A percentile compares a stretch with the other conserved stretches of the same genome.
These are phyloP conservation scores for Sminthurides aquaticus DNA, from an alignment of 2,888 invertebrate species.

Conservation along the genomic window DNA sequence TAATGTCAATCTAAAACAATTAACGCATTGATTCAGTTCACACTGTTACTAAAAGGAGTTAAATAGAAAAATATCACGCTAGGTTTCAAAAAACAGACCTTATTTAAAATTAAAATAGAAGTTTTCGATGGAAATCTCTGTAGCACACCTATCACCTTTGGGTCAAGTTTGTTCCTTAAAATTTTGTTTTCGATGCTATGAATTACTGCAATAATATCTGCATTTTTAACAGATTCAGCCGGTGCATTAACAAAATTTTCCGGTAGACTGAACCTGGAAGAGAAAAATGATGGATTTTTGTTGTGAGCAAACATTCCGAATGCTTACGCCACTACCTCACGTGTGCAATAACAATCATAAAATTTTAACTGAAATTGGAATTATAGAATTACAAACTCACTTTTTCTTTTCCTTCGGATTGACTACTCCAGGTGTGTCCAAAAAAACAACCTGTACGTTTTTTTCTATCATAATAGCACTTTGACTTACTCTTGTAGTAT, in stretches of 20 bases:
- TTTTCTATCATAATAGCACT: constrained; percentile 65
- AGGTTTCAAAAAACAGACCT: constrained; percentile 53
- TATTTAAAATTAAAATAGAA: constrained; percentile 78
- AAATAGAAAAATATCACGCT: background rate
- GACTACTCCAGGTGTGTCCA: constrained; percentile 90
- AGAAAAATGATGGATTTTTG: too few species aligned
- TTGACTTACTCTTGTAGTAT: constrained; percentile 71
- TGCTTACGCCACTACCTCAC: too few species aligned
- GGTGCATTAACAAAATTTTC: constrained; percentile 56
- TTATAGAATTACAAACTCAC: constrained; percentile 48
- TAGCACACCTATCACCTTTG: constrained; percentile 62
- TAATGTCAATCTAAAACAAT: constrained; percentile 59
- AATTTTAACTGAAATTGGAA: background rate
- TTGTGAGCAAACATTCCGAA: too few species aligned
- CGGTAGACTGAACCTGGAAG: constrained; percentile 53
- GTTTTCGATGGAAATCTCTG: constrained; percentile 53
- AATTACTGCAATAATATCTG: constrained; percentile 75
- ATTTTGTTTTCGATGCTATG: constrained; percentile 72
- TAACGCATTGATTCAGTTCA: constrained; percentile 8
- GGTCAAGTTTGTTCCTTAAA: constrained; percentile 61
- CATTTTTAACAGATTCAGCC: constrained; percentile 57
- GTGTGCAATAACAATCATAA: too few species aligned
- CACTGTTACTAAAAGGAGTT: too few species aligned
- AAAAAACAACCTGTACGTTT: constrained; percentile 79
- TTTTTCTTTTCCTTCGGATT: constrained; percentile 60